A percentile compares a stretch with the other conserved stretches of the same genome.
Evolutionary conservation across 2,113 vertebrate genomes (phyloP).

Genomic region (Manacus vitellinus): DNA sequence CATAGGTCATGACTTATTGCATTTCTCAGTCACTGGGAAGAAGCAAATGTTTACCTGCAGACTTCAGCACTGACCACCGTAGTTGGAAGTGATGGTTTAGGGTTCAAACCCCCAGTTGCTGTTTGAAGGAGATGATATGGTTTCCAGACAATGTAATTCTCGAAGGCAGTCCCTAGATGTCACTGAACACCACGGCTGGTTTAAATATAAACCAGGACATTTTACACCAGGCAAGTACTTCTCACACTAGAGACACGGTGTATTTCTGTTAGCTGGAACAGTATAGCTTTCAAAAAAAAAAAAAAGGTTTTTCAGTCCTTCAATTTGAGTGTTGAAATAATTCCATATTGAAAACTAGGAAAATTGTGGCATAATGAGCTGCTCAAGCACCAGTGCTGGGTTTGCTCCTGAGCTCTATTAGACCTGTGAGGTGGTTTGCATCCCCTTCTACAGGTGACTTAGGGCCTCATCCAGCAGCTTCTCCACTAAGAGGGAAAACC

Average conservation of each 20-base stretch:
- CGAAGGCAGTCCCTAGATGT: slow-evolving; percentile 64
- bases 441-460: neutral
- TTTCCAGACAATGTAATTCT: slow-evolving; percentile 35
- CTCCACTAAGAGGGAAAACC: neutral
- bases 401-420: neutral
- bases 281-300: neutral
- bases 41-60: neutral
- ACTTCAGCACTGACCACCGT: accelerated
- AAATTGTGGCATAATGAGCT: neutral
- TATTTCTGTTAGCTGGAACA: neutral
- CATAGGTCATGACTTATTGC: neutral
- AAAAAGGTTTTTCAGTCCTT: neutral
- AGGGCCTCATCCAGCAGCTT: neutral
- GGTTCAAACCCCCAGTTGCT: neutral
- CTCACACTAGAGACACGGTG: accelerated
- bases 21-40: neutral
- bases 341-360: neutral
- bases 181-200: slow-evolving; percentile 53
- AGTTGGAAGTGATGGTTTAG: neutral
- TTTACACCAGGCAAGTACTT: neutral
- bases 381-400: neutral
- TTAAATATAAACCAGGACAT: neutral
- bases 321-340: neutral
- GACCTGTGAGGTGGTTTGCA: neutral
- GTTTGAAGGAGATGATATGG: neutral